phyloP scores from a whole-genome alignment of 2,888 invertebrate genomes.

The Girardia tigrina region DNA sequence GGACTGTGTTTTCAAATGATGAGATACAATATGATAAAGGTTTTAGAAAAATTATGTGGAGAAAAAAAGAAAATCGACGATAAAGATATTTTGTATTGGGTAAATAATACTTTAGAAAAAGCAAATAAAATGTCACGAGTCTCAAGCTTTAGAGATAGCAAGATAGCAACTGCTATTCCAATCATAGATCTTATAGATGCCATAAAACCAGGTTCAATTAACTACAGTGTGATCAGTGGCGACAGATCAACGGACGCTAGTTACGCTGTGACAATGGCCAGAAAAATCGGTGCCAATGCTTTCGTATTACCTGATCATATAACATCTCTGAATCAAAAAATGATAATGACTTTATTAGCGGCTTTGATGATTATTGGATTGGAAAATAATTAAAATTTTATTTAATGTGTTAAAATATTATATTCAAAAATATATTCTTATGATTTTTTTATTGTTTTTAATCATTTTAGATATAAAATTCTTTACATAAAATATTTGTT shows the following conservation, averaged over 20 bases:
- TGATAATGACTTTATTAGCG: constrained; percentile 35
- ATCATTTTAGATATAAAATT: too few species aligned
- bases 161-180: constrained; percentile 72
- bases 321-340: constrained; percentile 25
- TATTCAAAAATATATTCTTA: background rate
- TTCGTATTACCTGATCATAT: constrained; percentile 36
- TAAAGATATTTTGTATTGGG: constrained; percentile 89
- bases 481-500: too few species aligned
- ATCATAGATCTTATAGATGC: constrained; percentile 88
- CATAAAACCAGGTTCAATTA: constrained; percentile 61
- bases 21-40: constrained; percentile 89
- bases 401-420: background rate
- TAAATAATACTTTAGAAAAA: constrained; percentile 63
- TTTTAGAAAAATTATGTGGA: constrained; percentile 57
- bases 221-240: constrained; percentile 15
- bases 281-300: constrained; percentile 35
- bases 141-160: constrained; percentile 58
- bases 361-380: constrained; percentile 34
- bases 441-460: too few species aligned
- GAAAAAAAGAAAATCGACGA: constrained; percentile 67
- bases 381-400: background rate
- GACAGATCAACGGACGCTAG: constrained; percentile 6
- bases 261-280: constrained; percentile 28
- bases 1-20: constrained; percentile 92
- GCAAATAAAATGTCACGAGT: constrained; percentile 51